phyloP scores from a whole-genome alignment of 2,888 invertebrate genomes.

The Drosophila merina region DNA sequence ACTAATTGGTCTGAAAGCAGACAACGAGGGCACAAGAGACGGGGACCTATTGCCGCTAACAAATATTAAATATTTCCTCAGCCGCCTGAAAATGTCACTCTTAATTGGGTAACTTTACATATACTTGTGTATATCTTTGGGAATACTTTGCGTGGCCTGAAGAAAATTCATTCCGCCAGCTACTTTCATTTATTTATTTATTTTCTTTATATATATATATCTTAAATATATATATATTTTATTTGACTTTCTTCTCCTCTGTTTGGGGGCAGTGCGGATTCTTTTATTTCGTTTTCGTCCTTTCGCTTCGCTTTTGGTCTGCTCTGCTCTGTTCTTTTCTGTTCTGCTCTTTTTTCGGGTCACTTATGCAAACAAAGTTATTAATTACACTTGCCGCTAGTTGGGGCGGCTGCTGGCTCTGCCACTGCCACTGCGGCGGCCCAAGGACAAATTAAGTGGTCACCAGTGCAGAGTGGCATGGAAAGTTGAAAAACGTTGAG shows the following conservation, averaged over 20 bases:
- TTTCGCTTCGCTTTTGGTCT: conserved; percentile 7
- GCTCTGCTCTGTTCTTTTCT: conserved; percentile 5
- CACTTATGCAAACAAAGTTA: conserved; percentile 61
- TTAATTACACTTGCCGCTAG: conserved; percentile 57
- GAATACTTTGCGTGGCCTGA: conserved; percentile 18
- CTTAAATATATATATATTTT: conserved; percentile 10
- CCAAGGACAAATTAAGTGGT: conserved; percentile 61
- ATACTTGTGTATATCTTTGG: conserved; percentile 27
- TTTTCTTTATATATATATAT: conserved; percentile 1
- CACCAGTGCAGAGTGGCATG: conserved; percentile 51
- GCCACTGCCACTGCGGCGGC: conserved; percentile 24
- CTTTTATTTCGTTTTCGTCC: conserved; percentile 13
- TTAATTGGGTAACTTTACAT: conserved; percentile 38
- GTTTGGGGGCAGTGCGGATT: conserved; percentile 17
- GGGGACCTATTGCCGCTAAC: conserved; percentile 35
- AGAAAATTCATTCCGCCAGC: conserved; percentile 32
- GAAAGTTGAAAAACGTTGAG: conserved; percentile 32
- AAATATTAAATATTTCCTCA: conserved; percentile 44
- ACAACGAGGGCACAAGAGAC: conserved; percentile 3
- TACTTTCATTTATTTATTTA: conserved; percentile 7
- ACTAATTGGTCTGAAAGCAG: conserved; percentile 28
- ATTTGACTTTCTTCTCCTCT: conserved; percentile 16
- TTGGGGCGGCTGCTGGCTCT: conserved; percentile 41
- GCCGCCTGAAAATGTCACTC: conserved; percentile 39
- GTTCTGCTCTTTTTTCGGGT: conserved; percentile 44